phyloP scores from a whole-genome alignment of 2,888 invertebrate genomes.

The Drosophila rellima region DNA sequence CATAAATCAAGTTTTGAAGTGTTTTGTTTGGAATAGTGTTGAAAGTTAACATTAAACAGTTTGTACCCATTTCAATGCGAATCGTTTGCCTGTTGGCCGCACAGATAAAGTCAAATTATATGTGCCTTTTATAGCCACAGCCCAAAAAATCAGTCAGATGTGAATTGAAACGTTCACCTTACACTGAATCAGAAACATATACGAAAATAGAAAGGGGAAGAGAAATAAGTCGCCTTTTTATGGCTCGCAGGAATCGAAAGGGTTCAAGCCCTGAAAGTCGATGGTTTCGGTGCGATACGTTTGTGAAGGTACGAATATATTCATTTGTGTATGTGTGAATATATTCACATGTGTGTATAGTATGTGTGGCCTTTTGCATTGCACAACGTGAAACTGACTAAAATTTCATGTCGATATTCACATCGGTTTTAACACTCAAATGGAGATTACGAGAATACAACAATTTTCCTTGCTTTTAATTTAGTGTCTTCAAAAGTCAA shows the following conservation, averaged over 20 bases:
- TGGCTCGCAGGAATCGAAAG: conserved; percentile 35
- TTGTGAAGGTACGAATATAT: conserved; percentile 20
- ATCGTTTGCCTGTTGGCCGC: conserved; percentile 58
- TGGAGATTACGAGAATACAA: background rate
- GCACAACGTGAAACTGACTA: conserved; percentile 3
- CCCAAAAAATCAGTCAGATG: conserved; percentile 52
- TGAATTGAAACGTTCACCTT: conserved; percentile 45
- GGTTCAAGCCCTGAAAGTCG: conserved; percentile 53
- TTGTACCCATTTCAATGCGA: conserved; percentile 67
- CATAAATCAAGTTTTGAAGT: conserved; percentile 51
- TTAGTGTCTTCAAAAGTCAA: background rate
- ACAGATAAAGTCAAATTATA: conserved; percentile 77
- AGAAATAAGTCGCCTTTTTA: conserved; percentile 37
- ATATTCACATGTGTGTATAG: conserved; percentile 17
- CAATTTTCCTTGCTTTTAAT: background rate
- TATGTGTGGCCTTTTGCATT: conserved; percentile 9
- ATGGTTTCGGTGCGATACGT: conserved; percentile 49
- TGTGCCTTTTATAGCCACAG: conserved; percentile 44
- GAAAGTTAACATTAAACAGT: conserved; percentile 43
- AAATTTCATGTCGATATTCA: background rate
- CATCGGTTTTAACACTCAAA: background rate
- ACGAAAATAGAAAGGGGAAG: too few species aligned
- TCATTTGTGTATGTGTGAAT: conserved; percentile 11
- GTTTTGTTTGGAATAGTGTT: conserved; percentile 35
- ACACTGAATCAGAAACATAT: background rate